A percentile compares a stretch with the other conserved stretches of the same genome.
These are phyloP conservation scores for Diabrotica virgifera DNA, from an alignment of 1,140 invertebrate genomes.

Conservation along the genomic window DNA sequence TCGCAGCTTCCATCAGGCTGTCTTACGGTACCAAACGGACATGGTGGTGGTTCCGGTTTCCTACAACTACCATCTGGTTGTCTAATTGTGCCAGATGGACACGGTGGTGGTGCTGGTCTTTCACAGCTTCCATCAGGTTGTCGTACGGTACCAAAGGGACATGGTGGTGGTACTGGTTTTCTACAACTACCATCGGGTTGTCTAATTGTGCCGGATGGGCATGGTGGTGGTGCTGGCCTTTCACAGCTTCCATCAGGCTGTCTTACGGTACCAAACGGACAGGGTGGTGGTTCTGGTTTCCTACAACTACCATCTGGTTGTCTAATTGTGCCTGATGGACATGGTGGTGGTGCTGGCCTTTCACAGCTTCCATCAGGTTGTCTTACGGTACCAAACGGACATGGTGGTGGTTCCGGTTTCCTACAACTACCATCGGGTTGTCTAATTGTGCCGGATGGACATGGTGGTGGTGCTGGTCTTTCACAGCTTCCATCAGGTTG, in stretches of 20 bases:
- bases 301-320: conserved; percentile 6
- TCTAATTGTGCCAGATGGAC: conserved; percentile 12
- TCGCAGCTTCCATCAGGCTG: conserved; percentile 26
- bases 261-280: conserved; percentile 13
- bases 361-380: conserved; percentile 7
- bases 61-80: conserved; percentile 20
- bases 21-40: conserved; percentile 25
- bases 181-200: conserved; percentile 26
- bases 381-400: no score
- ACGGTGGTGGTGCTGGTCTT: neutral
- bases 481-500: conserved; percentile 21
- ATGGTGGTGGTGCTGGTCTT: neutral
- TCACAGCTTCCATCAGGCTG: conserved; percentile 20
- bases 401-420: no score
- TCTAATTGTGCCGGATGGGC: conserved; percentile 20
- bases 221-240: neutral
- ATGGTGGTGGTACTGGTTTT: conserved; percentile 9
- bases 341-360: conserved; percentile 1
- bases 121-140: conserved; percentile 9
- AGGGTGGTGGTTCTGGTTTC: conserved; percentile 7
- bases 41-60: conserved; percentile 1
- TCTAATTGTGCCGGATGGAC: neutral
- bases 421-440: neutral
- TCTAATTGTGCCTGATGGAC: no score
- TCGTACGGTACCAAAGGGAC: conserved; percentile 6